These are phyloP conservation scores for Dallia pectoralis DNA, from an alignment of 2,797 vertebrate species.

Conservation along the genomic window DNA sequence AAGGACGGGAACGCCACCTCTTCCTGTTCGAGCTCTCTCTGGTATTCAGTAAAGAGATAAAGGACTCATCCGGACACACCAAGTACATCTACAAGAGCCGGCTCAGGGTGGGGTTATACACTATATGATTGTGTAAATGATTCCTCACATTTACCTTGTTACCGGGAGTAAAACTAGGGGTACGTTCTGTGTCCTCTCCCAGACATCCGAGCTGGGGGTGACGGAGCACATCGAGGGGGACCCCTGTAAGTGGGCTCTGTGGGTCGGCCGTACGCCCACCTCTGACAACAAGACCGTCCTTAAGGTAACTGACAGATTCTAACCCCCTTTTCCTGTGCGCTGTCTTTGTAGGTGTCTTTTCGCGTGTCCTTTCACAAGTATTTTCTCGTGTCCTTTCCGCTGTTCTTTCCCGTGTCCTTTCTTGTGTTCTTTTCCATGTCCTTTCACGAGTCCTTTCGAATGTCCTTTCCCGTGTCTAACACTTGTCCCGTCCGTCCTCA, in stretches of 20 bases:
- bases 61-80: conserved; percentile 93
- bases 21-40: conserved; percentile 98
- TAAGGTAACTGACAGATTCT: conserved; percentile 73
- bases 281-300: conserved; percentile 97
- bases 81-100: conserved; percentile 96
- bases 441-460: too few relatives aligned
- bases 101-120: background rate
- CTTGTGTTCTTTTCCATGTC: background rate
- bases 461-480: background rate
- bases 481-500: conserved; percentile 39
- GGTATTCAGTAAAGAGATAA: conserved; percentile 98
- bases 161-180: background rate
- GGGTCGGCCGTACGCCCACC: conserved; percentile 95
- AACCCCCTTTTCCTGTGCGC: background rate
- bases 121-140: background rate
- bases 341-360: too few relatives aligned
- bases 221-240: conserved; percentile 98
- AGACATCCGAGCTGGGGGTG: conserved; percentile 96
- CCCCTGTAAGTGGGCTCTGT: conserved; percentile 95
- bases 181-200: conserved; percentile 25
- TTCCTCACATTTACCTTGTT: background rate
- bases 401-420: too few relatives aligned
- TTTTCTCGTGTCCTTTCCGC: too few relatives aligned
- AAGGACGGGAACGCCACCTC: conserved; percentile 94
- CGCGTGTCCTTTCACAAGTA: too few relatives aligned